Evolutionary conservation across 2,888 invertebrate genomes (phyloP), one percentile per base, ranked within the genome.

Genomic region (Timandra comae): DNA sequence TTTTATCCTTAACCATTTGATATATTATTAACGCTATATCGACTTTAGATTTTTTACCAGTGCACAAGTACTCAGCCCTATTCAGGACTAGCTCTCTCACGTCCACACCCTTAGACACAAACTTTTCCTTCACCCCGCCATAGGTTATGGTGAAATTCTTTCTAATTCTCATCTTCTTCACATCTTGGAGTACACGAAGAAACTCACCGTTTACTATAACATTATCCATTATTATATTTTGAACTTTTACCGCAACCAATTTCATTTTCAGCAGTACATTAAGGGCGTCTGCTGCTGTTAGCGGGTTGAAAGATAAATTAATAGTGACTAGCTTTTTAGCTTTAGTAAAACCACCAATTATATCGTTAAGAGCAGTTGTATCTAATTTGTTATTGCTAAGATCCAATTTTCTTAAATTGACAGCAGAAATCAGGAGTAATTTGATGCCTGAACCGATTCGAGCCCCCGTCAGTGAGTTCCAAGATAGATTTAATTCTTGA

Each of bases 251-350:
- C 22, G 29, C 36, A 3, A 23, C 10, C 1, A 27, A 28, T 35
- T 53, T 61, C 38, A 76, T 43, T 50, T 33, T 20, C 1, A 79
- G 42, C 2, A 79, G 43, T 13, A 75, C 33, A 8, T 20, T 38
- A 1, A 61, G 8, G 6, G 77, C 70, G 29, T 78, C 76, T 1
- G 21, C 38, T 6, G 63, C 53, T 2, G 57, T 49, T 46, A 79
- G 29, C 1, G 77, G 77, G 34, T 79, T 79, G 24, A 45, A 62
- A 5, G 79, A 77, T 30, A 79, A 43, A 57, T 76, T 51, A 2
- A 80, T 49, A 1, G 57, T 63, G 0, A 45, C 32, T 10, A 80
- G 29, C 22, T 63, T 69, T 29, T 63, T 62, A 1, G 77, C 57
- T 27, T 48, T 60, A 0, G 10, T 21, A 20, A 80, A 33, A 32